Evolutionary conservation across 2,797 vertebrate species (phyloP), one percentile per base, ranked within the genome.

Genomic region (Hylomyscus alleni): DNA sequence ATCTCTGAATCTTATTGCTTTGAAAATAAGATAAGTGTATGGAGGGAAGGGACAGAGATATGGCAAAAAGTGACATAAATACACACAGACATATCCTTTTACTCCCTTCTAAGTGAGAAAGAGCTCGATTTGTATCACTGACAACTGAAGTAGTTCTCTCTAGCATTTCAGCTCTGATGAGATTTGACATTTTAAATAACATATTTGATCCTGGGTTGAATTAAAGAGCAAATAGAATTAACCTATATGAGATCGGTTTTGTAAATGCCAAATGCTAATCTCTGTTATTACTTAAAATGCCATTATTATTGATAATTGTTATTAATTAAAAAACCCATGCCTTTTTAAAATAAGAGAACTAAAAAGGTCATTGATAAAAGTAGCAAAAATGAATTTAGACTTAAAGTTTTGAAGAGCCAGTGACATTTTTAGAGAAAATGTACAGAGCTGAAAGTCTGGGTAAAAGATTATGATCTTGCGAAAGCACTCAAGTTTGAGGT

Each of bases 211-310:
- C 76, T 72, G 88, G 20, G 58, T 56, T 90, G 87, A 82, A 90
- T 87, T 76, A 83, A 93, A 93, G 58, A 93, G 90, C 76, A 95
- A 96, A 77, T n/a, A 83, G 82, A 96, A 96, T 88, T 87, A 93
- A 87, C 67, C 58, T 62, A 52, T 62, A 77, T 31, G 67, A 89
- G 93, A 85, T 75, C 34, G 67, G 93, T 90, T 93, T 90, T 93
- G 67, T 87, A 93, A 87, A 82, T 87, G 87, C 85, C 76, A 96
- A 82, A 90, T 69, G 50, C 82, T 87, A 96, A 76, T 93, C 40
- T 52, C 73, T 88, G 50, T 67, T 93, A 93, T 77, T 96, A 96
- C 75, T 73, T 92, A 81, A 72, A 93, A 91, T 87, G 75, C 80
- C 75, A 86, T 77, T 69, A 81, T 76, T 75, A 80, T 69, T 81